phyloP scores from a whole-genome alignment of 1,140 invertebrate species.

The Diachasmimorpha longicaudata region DNA sequence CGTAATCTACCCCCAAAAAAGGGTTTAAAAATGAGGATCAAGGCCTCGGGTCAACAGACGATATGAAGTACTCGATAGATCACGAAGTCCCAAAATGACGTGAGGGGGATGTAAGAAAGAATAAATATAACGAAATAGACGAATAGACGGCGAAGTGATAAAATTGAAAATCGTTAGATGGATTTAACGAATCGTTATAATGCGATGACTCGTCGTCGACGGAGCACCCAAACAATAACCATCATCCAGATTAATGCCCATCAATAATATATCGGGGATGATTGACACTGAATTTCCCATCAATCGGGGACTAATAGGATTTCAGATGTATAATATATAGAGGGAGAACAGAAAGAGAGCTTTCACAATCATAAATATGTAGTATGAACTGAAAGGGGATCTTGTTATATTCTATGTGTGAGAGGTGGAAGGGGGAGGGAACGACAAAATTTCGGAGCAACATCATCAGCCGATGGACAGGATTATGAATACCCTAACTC shows the following conservation, averaged over 20 bases:
- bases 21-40: no score
- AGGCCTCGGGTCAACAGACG: neutral
- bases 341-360: neutral
- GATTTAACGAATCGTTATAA: neutral
- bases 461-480: neutral
- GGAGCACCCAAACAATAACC: neutral
- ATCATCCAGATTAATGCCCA: neutral
- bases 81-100: no score
- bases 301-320: constrained; percentile 28
- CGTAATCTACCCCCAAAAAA: no score
- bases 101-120: neutral
- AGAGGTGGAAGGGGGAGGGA: neutral
- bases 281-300: neutral
- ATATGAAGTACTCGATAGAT: neutral
- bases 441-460: neutral
- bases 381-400: neutral
- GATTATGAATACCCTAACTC: neutral
- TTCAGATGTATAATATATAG: constrained; percentile 16
- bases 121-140: neutral
- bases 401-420: neutral
- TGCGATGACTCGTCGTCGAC: neutral
- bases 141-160: neutral
- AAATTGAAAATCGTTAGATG: neutral
- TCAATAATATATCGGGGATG: neutral
- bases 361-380: constrained; percentile 20